Evolutionary conservation across 2,888 invertebrate species (phyloP).

Genomic region (Brachylomia viminalis): DNA sequence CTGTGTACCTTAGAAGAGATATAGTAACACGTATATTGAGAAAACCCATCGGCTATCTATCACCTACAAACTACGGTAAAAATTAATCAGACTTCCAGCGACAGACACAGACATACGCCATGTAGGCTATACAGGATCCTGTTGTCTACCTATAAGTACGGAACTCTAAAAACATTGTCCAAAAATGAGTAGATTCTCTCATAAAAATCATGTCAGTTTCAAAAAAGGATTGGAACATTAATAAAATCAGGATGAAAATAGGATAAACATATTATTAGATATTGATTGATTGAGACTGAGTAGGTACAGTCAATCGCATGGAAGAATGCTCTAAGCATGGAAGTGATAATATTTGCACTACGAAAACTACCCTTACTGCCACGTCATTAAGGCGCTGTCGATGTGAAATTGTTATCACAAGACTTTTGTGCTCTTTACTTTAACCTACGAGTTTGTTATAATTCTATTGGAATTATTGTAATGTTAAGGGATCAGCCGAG

Average conservation of each 20-base stretch:
- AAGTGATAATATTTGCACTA: too few species aligned
- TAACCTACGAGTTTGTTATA: too few species aligned
- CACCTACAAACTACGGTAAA: background rate
- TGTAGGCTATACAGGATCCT: background rate
- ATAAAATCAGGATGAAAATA: background rate
- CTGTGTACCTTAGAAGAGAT: background rate
- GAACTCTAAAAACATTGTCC: background rate
- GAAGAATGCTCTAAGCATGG: too few species aligned
- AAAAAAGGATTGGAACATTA: background rate
- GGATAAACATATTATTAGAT: background rate
- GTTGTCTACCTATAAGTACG: background rate
- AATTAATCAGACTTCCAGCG: background rate
- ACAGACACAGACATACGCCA: background rate
- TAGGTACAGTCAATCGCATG: background rate
- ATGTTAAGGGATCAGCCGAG: too few species aligned
- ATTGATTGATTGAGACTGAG: background rate
- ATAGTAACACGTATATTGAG: background rate
- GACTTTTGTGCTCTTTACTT: too few species aligned
- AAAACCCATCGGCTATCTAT: background rate
- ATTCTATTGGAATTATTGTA: too few species aligned
- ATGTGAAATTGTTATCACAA: background rate
- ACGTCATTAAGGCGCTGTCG: background rate
- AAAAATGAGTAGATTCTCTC: background rate
- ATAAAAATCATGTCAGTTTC: too few species aligned
- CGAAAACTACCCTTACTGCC: too few species aligned